Evolutionary conservation across 1,140 invertebrate genomes (phyloP).

Genomic region (Eufriesea mexicana): DNA sequence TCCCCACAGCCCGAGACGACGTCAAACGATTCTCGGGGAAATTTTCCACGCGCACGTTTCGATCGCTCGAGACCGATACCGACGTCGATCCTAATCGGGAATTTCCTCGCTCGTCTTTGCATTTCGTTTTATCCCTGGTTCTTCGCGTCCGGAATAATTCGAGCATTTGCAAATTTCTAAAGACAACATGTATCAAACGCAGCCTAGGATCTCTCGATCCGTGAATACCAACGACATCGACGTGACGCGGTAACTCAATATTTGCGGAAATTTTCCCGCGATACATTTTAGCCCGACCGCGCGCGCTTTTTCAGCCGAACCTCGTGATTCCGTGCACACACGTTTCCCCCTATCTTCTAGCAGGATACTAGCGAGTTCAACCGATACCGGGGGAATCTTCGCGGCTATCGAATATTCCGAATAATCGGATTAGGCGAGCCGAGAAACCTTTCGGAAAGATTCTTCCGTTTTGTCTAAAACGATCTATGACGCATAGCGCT

Average conservation of each 20-base stretch:
- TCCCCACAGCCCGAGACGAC: background rate
- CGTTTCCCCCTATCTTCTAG: background rate
- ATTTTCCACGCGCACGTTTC: background rate
- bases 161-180: constrained; percentile 1
- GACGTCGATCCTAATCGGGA: background rate
- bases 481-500: background rate
- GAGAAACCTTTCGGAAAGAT: constrained; percentile 17
- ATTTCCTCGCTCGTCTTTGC: background rate
- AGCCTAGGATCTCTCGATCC: background rate
- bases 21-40: background rate
- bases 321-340: background rate
- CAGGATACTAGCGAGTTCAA: background rate
- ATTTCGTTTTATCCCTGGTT: background rate
- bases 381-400: constrained; percentile 2
- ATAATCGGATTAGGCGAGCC: constrained; percentile 22
- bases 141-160: background rate
- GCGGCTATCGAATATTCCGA: constrained; percentile 27
- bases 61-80: background rate
- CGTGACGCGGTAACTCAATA: constrained; percentile 28
- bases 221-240: constrained; percentile 13
- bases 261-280: constrained; percentile 28
- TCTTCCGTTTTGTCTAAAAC: constrained; percentile 13
- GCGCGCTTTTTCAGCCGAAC: background rate
- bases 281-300: background rate
- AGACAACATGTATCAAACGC: background rate